phyloP scores from a whole-genome alignment of 2,797 vertebrate species.

The Knipowitschia caucasica region DNA sequence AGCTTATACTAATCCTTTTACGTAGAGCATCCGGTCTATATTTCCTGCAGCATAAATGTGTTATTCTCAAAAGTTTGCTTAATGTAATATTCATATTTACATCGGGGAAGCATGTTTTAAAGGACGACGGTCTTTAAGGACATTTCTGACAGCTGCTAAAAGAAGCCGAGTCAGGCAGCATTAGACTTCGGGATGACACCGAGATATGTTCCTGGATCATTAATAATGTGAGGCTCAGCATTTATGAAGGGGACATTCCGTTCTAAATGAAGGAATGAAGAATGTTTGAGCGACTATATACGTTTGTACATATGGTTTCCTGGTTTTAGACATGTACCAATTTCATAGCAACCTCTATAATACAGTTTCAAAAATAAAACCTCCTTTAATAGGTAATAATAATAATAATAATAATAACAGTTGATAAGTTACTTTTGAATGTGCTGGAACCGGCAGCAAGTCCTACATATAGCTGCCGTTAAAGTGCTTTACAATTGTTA shows the following conservation, averaged over 20 bases:
- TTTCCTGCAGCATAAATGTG: not conserved
- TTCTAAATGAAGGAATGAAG: conserved; percentile 9
- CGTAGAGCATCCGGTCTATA: not conserved
- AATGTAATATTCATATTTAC: conserved; percentile 1
- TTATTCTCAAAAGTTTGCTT: not conserved
- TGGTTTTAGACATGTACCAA: no score
- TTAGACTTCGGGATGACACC: conserved; percentile 34
- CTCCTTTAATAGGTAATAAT: no score
- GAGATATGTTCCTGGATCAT: conserved; percentile 29
- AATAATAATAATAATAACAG: no score
- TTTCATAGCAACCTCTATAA: no score
- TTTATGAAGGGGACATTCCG: conserved; percentile 21
- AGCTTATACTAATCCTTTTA: not conserved
- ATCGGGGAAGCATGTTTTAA: not conserved
- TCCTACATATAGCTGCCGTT: no score
- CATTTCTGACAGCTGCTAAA: conserved; percentile 22
- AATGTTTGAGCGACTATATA: not conserved
- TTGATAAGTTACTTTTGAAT: no score
- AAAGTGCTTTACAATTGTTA: no score
- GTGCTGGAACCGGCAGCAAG: no score
- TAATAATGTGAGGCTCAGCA: conserved; percentile 34
- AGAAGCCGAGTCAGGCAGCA: conserved; percentile 38
- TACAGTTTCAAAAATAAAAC: no score
- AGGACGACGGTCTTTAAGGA: conserved; percentile 23
- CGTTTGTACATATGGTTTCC: no score